phyloP scores from a whole-genome alignment of 53 echinoderm and acorn worm genomes.

The Pentamera pediparva region DNA sequence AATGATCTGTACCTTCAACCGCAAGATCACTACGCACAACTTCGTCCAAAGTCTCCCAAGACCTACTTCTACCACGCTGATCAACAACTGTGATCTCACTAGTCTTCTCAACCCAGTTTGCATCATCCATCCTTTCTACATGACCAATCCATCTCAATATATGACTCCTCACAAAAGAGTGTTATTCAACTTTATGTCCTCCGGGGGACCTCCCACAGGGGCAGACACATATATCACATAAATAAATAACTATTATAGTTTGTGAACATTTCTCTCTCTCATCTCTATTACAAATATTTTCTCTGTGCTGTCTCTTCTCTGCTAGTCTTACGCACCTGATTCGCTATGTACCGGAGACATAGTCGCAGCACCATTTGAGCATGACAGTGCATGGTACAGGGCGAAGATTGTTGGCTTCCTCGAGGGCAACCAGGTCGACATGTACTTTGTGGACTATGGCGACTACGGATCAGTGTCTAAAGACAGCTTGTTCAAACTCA shows the following conservation, averaged over 20 bases:
- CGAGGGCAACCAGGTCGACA: slow-evolving; percentile 64
- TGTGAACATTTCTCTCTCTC: background rate
- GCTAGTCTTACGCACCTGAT: slow-evolving; percentile 52
- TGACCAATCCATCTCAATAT: background rate
- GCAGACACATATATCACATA: too few relatives aligned
- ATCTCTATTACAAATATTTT: background rate
- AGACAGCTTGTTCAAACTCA: slow-evolving; percentile 51
- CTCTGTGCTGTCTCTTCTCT: too few relatives aligned
- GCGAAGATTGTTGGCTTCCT: slow-evolving; percentile 72
- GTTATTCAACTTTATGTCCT: too few relatives aligned
- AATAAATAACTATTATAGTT: background rate
- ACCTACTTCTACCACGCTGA: too few relatives aligned
- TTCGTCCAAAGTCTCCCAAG: too few relatives aligned
- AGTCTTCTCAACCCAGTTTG: too few relatives aligned
- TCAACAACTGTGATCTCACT: too few relatives aligned
- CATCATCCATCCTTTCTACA: too few relatives aligned
- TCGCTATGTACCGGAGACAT: slow-evolving; percentile 74
- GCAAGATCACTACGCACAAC: too few relatives aligned
- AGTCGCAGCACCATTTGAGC: slow-evolving; percentile 77
- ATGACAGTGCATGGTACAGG: slow-evolving; percentile 82
- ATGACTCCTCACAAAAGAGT: background rate
- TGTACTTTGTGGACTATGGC: slow-evolving; percentile 93
- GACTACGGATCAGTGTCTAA: slow-evolving; percentile 66
- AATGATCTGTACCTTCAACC: too few relatives aligned
- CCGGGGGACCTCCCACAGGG: too few relatives aligned